Conservation (phyloP, 2,797 vertebrate genomes). For the Silurus lanzhouensis region DNA sequence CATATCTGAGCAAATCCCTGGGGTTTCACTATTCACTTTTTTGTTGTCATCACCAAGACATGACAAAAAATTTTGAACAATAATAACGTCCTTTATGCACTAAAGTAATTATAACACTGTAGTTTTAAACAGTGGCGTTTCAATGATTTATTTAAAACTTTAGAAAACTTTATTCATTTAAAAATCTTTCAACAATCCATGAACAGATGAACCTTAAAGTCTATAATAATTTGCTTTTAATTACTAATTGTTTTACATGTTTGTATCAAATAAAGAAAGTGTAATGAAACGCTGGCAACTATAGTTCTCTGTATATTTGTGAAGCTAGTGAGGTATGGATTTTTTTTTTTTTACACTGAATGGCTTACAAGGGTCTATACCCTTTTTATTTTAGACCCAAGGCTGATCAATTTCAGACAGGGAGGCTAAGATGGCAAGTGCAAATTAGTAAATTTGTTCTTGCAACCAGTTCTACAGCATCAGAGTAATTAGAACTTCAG, state of each 20-base stretch:
- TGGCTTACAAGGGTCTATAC: too few relatives aligned
- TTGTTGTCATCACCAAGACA: background rate
- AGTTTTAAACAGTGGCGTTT: too few relatives aligned
- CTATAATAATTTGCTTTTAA: background rate
- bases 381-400: too few relatives aligned
- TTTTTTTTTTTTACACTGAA: background rate
- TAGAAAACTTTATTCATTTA: background rate
- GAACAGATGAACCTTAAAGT: background rate
- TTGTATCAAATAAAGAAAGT: background rate
- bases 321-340: background rate
- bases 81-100: too few relatives aligned
- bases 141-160: too few relatives aligned
- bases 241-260: background rate
- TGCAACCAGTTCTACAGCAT: too few relatives aligned
- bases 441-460: too few relatives aligned
- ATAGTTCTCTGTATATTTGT: background rate
- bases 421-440: too few relatives aligned
- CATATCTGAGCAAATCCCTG: constrained; percentile 17
- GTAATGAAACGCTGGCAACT: background rate
- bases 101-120: too few relatives aligned
- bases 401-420: too few relatives aligned
- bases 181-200: background rate
- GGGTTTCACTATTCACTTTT: constrained; percentile 2
- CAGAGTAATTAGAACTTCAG: too few relatives aligned
- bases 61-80: background rate